Conservation (phyloP, 2,113 vertebrate genomes). For the Nicator chloris region DNA sequence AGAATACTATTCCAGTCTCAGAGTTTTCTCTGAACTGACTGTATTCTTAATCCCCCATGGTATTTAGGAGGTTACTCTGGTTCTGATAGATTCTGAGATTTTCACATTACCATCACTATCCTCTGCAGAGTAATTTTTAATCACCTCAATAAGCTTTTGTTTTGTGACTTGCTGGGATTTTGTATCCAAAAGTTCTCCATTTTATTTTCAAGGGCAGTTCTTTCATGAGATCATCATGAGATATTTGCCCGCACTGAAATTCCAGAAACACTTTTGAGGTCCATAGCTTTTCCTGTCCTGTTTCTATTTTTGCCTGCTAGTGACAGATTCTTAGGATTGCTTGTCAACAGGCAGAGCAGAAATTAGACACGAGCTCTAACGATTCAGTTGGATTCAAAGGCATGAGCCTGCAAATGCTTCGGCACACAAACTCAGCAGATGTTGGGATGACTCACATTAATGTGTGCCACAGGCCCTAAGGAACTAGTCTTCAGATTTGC, state of each 20-base stretch:
- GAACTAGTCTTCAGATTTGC: background rate
- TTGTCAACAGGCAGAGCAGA: background rate
- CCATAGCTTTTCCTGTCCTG: background rate
- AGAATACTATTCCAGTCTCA: background rate
- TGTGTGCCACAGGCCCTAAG: background rate
- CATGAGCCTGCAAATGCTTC: background rate
- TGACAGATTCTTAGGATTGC: constrained; percentile 25
- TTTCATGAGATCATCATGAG: background rate
- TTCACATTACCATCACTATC: background rate
- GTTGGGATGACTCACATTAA: background rate
- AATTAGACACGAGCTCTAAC: background rate
- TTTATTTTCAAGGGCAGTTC: background rate
- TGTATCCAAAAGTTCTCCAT: background rate
- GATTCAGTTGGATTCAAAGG: background rate
- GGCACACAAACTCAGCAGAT: background rate
- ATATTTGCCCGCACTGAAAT: background rate
- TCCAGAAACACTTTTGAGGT: constrained; percentile 9
- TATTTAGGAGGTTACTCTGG: background rate
- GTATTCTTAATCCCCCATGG: background rate
- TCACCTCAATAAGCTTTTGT: background rate
- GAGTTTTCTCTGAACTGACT: background rate
- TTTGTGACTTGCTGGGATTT: background rate
- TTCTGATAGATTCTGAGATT: background rate
- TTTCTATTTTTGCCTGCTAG: constrained; percentile 19
- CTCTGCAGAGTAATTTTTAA: background rate